Base-by-base conservation (phyloP, 2,113 vertebrate genomes). In the Chaenocephalus aceratus region DNA sequence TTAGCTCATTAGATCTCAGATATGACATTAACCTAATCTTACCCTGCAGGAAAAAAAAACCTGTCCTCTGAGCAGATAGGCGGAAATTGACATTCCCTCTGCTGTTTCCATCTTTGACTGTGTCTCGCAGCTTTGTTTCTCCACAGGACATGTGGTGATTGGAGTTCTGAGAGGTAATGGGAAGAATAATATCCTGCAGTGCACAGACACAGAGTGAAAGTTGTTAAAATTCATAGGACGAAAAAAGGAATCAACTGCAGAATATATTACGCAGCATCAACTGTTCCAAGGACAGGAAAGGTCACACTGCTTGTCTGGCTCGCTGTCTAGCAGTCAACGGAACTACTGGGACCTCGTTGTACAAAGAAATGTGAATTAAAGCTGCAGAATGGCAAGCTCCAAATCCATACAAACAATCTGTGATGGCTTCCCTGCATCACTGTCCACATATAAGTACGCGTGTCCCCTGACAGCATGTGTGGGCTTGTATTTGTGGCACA, bases 201-300 rank as follows among this genome's bases (percentile, higher is more conserved):
- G 80, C 79, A 34, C 64, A 77, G 89, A 85, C 30, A 66, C 72
- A 70, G 46, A 83, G 70, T 0, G 49, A 89, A 72, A 77, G 72
- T 75, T 87, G 87, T 94, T 94, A 92, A 94, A 93, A 95, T 95
- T 94, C 91, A 94, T 93, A 84, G 75, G 73, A 73, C 0, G 30
- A 86, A 81, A 86, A 89, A 87, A 87, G 73, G 77, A 93, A 90
- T 92, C 87, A 89, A 87, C 85, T 87, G 85, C 69, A 64, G 92
- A 93, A 94, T 93, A 90, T 46, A 93, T 92, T 93, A 93, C 69
- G 65, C 83, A 76, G 85, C 76, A 63, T 86, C 75, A 71, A 88
- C 83, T 72, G 68, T 72, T 89, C 73, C 82, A 90, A 93, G 91
- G 93, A 94, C 91, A 77, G 54, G 15, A 91, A 88, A 92, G 93